phyloP scores from a whole-genome alignment of 2,113 vertebrate species.

The Chloropsis hardwickii region DNA sequence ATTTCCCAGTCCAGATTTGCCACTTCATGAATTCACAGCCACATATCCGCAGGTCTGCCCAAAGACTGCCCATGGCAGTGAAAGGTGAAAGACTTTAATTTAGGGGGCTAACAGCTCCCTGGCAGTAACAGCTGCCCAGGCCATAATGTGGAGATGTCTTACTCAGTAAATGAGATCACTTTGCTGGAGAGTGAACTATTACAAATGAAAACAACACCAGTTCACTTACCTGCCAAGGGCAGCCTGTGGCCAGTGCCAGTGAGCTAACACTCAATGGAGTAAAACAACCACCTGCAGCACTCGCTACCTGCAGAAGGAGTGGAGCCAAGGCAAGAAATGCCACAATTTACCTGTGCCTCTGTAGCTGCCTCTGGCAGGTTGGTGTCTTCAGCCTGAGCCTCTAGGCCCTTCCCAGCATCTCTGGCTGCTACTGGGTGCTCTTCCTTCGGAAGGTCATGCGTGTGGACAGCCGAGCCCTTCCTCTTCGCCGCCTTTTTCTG shows the following conservation, averaged over 20 bases:
- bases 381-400: background rate
- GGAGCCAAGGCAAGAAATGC: background rate
- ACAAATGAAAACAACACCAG: background rate
- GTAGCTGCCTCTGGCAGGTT: background rate
- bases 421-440: conserved; percentile 49
- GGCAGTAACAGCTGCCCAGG: background rate
- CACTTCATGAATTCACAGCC: background rate
- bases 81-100: background rate
- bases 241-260: background rate
- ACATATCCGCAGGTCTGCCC: background rate
- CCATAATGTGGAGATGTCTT: background rate
- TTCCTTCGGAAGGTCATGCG: conserved; percentile 65
- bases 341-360: conserved; percentile 34
- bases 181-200: background rate
- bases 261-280: background rate
- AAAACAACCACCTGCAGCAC: background rate
- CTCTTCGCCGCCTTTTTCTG: conserved; percentile 79
- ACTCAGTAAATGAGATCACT: background rate
- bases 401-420: background rate
- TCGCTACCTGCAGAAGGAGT: rapidly evolving
- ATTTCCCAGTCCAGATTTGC: background rate
- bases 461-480: conserved; percentile 74
- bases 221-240: background rate
- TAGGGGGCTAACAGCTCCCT: background rate
- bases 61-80: background rate